Percentiles rank a stretch among this genome's conserved stretches.
phyloP scores from a whole-genome alignment of 2,888 invertebrate genomes.

The Criorhina ranunculi region DNA sequence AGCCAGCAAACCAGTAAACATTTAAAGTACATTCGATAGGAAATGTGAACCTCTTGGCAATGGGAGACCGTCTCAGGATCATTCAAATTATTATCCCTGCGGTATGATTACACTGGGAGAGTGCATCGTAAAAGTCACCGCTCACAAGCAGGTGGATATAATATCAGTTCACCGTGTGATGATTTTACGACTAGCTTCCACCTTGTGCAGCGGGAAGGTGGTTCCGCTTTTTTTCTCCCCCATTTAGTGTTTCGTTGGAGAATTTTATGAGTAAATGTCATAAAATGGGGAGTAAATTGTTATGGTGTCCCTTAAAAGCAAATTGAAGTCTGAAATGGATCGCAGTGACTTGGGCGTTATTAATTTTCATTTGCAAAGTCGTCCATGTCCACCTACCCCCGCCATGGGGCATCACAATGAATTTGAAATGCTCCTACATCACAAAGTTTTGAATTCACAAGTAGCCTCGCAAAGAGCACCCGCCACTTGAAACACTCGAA shows the following conservation, averaged over 20 bases:
- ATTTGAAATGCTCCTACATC: constrained; percentile 66
- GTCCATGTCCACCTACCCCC: constrained; percentile 1
- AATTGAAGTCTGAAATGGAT: constrained; percentile 66
- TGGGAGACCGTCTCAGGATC: constrained; percentile 18
- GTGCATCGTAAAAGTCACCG: constrained; percentile 65
- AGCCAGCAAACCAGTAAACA: constrained; percentile 13
- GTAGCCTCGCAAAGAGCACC: constrained; percentile 60
- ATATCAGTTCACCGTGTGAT: constrained; percentile 51
- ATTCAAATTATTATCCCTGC: constrained; percentile 65
- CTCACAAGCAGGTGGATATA: constrained; percentile 64
- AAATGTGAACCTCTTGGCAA: constrained; percentile 11
- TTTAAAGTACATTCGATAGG: constrained; percentile 39
- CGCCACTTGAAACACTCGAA: constrained; percentile 48
- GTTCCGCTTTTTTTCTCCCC: constrained; percentile 8
- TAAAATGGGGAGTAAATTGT: constrained; percentile 63
- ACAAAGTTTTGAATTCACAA: constrained; percentile 63
- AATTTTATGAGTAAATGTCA: constrained; percentile 61
- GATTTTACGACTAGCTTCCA: constrained; percentile 59
- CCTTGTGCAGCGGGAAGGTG: constrained; percentile 13
- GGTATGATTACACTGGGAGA: constrained; percentile 49
- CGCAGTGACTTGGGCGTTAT: constrained; percentile 59
- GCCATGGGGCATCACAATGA: constrained; percentile 46
- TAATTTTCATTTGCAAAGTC: constrained; percentile 62
- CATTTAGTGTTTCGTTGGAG: constrained; percentile 43
- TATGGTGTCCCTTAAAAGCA: constrained; percentile 68